These are phyloP conservation scores for Holothuria leucospilota DNA, from an alignment of 53 echinoderm and acorn worm species.

Conservation along the genomic window DNA sequence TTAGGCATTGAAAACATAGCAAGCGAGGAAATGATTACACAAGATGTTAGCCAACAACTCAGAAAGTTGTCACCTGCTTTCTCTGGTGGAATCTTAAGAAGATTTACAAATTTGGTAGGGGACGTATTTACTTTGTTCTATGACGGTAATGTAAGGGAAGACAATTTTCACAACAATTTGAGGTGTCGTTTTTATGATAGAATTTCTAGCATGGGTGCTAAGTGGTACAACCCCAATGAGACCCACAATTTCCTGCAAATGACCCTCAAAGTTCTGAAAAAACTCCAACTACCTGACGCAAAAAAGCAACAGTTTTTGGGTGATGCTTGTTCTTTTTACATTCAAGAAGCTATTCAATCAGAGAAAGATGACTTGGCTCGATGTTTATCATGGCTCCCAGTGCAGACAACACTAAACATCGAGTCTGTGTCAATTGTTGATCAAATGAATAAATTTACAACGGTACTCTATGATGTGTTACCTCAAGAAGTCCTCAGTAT, in stretches of 20 bases:
- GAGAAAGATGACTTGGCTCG: neutral
- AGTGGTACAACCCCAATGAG: neutral
- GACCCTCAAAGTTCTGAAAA: neutral
- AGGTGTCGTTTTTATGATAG: neutral
- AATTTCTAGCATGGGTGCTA: neutral
- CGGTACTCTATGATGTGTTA: neutral
- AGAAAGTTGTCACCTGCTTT: too few species aligned
- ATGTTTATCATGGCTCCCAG: slow-evolving; percentile 3
- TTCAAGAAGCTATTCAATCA: slow-evolving; percentile 16
- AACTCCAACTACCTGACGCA: neutral
- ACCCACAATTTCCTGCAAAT: neutral
- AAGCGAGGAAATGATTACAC: too few species aligned
- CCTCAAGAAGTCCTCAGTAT: neutral
- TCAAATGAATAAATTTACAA: neutral
- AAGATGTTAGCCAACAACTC: too few species aligned
- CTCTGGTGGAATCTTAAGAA: neutral
- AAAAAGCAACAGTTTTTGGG: neutral
- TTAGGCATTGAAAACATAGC: neutral
- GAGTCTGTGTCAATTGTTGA: slow-evolving; percentile 1
- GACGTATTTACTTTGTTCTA: neutral
- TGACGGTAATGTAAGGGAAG: too few species aligned
- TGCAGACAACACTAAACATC: neutral
- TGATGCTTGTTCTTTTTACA: slow-evolving; percentile 6
- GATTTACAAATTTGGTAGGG: neutral
- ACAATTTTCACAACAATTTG: neutral